Conservation (phyloP, 2,113 vertebrate genomes). For the Vombatus ursinus region DNA sequence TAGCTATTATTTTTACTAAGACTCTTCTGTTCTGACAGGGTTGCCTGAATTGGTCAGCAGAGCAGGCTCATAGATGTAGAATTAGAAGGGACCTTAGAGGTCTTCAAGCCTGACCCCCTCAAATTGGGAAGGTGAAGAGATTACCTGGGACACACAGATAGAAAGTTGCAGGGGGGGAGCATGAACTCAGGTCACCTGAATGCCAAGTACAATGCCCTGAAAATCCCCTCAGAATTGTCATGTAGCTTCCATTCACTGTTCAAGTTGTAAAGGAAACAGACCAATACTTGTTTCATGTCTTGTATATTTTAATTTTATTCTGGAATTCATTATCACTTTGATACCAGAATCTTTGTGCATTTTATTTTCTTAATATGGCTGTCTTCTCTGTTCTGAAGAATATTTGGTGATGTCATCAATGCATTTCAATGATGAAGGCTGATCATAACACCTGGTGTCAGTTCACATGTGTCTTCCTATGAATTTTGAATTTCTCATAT, state of each 20-base stretch:
- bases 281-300: not conserved
- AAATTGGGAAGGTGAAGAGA: not conserved
- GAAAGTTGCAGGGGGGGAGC: not conserved
- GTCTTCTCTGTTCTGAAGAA: not conserved
- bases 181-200: not conserved
- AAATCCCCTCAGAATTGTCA: not conserved
- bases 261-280: not conserved
- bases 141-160: not conserved
- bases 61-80: not conserved
- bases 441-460: not conserved
- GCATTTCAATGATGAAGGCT: not conserved
- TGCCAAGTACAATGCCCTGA: not conserved
- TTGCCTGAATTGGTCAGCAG: not conserved
- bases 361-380: not conserved
- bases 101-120: not conserved
- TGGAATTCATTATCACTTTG: slow-evolving; percentile 26
- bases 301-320: slow-evolving; percentile 23
- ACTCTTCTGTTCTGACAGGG: not conserved
- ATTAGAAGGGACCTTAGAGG: not conserved
- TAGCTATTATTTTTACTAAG: not conserved
- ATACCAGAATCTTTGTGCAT: not conserved
- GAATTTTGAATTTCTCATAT: not conserved
- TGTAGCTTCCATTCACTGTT: not conserved
- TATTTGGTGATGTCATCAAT: not conserved
- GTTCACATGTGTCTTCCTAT: not conserved